These are phyloP conservation scores for Stegodyphus dumicola DNA, from an alignment of 1,140 invertebrate species.

Conservation along the genomic window DNA sequence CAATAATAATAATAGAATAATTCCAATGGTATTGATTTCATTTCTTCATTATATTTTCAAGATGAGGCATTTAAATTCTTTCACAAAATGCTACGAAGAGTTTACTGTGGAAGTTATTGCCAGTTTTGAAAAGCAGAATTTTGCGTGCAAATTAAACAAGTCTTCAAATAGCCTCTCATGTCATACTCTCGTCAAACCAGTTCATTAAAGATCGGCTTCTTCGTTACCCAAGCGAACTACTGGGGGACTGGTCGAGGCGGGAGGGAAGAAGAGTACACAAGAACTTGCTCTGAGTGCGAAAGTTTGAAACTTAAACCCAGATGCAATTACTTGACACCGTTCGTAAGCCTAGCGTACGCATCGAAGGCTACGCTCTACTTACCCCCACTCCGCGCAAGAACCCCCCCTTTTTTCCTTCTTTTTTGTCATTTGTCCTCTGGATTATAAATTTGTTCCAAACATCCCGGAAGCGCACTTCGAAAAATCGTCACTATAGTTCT, in stretches of 20 bases:
- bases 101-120: too few relatives aligned
- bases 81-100: not conserved
- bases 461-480: conserved; percentile 25
- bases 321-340: conserved; percentile 53
- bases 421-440: conserved; percentile 21
- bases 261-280: not conserved
- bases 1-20: too few relatives aligned
- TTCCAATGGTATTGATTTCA: too few relatives aligned
- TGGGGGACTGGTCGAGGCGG: not conserved
- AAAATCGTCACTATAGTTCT: not conserved
- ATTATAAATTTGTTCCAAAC: not conserved
- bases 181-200: not conserved
- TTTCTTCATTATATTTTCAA: not conserved
- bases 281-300: conserved; percentile 22
- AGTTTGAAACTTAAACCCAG: conserved; percentile 37
- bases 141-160: too few relatives aligned
- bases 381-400: not conserved
- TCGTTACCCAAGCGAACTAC: not conserved
- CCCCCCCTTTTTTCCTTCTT: not conserved
- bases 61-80: not conserved
- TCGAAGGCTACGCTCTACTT: conserved; percentile 43
- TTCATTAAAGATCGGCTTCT: conserved; percentile 4
- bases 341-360: conserved; percentile 34
- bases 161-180: not conserved
- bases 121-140: too few relatives aligned